Evolutionary conservation across 2,888 invertebrate species (phyloP), one percentile per base, ranked within the genome.

Genomic region (Invenusta paracnida): DNA sequence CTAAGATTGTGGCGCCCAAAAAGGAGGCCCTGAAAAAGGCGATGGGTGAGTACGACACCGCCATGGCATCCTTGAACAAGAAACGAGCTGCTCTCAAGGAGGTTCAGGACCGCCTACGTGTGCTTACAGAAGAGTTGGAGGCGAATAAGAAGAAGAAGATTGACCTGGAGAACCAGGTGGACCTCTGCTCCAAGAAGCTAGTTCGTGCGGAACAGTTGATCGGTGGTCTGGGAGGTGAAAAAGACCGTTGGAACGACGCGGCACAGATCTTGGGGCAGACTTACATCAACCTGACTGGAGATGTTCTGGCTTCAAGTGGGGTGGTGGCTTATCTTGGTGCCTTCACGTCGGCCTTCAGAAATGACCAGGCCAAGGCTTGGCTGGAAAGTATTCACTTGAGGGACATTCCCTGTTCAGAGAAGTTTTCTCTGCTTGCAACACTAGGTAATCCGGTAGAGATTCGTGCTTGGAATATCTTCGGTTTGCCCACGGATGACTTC

Each of bases 331-430:
- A 91, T 88, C 89, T 91, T 0, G 91, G 92, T 30, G 90, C 91
- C 31, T 92, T 92, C 89, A 92, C 92, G 0, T 91, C 91, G 13
- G 89, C 90, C 5, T 92, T 91, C 88, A 89, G 92, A 89, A 88
- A 93, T 84, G 91, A 92, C 31, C 94, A 96, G 93, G 93, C 95
- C 17, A 92, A 92, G 17, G 92, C 93, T 86, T 97, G 97, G 97
- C 93, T 95, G 0, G 90, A 93, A 66, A 93, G 93, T 28, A 94
- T 96, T 79, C 93, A 93, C 29, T 93, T 93, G 0, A 93, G 94
- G 86, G 94, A 94, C 0, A 94, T 98, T 1, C 94, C 95, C 0
- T 96, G 96, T 90, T 94, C 94, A 0, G 90, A 92, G 0, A 93
- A 95, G 90, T 97, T 95, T 91, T 94, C 94, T 88, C 91, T 98